Conservation (phyloP, 2,888 invertebrate species). For the Xylocampa areola region DNA sequence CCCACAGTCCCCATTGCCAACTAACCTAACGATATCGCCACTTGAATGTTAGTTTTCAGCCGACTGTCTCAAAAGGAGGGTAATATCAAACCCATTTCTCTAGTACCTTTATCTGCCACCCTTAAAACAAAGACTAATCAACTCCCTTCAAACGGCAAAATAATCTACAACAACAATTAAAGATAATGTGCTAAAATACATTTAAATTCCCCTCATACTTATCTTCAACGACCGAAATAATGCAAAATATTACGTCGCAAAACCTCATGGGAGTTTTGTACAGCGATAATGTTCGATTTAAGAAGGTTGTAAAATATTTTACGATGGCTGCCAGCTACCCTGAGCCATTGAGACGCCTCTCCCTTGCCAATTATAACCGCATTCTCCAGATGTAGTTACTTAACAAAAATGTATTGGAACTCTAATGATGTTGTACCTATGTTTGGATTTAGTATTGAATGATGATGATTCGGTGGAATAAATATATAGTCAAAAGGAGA, state of each 20-base stretch:
- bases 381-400: conserved; percentile 46
- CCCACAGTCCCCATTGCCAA: too few species aligned
- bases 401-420: conserved; percentile 17
- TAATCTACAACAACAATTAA: conserved; percentile 24
- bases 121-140: too few species aligned
- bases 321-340: conserved; percentile 59
- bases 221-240: conserved; percentile 62
- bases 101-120: too few species aligned
- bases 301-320: conserved; percentile 72
- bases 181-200: conserved; percentile 27
- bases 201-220: conserved; percentile 46
- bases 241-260: conserved; percentile 51
- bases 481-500: too few species aligned
- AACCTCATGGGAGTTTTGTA: conserved; percentile 60
- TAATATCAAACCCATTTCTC: too few species aligned
- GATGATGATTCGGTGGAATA: too few species aligned
- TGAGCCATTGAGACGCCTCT: conserved; percentile 55
- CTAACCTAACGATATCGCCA: too few species aligned
- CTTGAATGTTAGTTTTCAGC: too few species aligned
- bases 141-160: conserved; percentile 8
- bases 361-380: conserved; percentile 63
- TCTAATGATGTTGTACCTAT: too few species aligned
- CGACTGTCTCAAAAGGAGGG: too few species aligned
- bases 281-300: conserved; percentile 74
- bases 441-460: too few species aligned